phyloP scores from a whole-genome alignment of 2,888 invertebrate genomes.

The Pterostichus madidus region DNA sequence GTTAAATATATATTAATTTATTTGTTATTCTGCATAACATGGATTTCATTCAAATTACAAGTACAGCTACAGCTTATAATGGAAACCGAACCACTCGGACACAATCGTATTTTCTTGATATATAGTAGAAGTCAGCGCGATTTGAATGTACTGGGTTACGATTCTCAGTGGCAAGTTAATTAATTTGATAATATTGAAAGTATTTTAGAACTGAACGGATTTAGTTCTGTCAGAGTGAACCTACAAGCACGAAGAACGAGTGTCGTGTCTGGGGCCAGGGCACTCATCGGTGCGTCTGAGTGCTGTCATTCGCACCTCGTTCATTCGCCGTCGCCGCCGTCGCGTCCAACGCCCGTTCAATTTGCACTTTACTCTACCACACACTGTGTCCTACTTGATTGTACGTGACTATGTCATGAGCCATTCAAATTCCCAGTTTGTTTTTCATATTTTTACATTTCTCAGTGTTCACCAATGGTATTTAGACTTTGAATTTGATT shows the following conservation, averaged over 20 bases:
- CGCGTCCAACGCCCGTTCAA: conserved; percentile 26
- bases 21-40: no score
- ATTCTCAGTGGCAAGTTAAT: no score
- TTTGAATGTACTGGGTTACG: no score
- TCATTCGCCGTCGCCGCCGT: background rate
- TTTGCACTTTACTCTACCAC: conserved; percentile 43
- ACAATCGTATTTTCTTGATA: no score
- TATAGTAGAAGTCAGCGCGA: no score
- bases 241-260: background rate
- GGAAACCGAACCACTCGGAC: no score
- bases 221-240: background rate
- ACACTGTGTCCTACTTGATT: conserved; percentile 33
- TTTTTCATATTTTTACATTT: no score
- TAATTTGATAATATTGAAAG: background rate
- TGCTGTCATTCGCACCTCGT: conserved; percentile 64
- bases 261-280: conserved; percentile 18
- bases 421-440: background rate
- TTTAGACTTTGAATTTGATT: no score
- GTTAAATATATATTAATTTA: no score
- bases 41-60: no score
- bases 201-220: conserved; percentile 15
- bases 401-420: background rate
- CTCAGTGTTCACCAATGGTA: no score
- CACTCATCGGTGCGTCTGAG: conserved; percentile 61
- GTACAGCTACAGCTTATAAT: no score